Evolutionary conservation across 2,797 vertebrate genomes (phyloP), one percentile per base, ranked within the genome.

Genomic region (Acridotheres tristis): DNA sequence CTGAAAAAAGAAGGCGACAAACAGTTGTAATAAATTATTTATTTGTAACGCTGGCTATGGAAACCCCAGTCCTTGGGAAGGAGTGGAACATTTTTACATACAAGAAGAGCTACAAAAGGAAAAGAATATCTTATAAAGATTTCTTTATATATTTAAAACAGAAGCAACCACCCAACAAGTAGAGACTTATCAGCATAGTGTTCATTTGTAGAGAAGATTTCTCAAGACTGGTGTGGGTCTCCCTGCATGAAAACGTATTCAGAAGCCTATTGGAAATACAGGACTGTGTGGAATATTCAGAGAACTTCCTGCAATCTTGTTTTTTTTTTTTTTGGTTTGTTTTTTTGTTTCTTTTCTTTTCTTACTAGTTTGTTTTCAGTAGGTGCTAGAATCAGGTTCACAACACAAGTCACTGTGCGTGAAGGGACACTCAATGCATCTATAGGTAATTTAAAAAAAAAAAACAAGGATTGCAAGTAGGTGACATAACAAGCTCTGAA

Each of bases 1-100:
- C 99, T 99, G 98, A 99, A 99, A 98, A 99, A 99, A 97, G 99
- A 99, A 98, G 99, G 99, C 50, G 99, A 99, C 98, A 99, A 99
- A 98, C 99, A 99, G 98, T 98, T 99, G 99, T 99, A 99, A 98
- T 96, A 92, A 97, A 97, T 98, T 98, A 98, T 98, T 98, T 98
- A 98, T 98, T 97, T 96, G 97, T 97, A 97, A 97, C 10, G 92
- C 96, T 97, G 97, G 97, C 98, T 98, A 97, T 97, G 96, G 97
- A 98, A 98, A 93, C 96, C 97, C 96, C 96, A 93, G 29, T 95
- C 97, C 97, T 97, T 95, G 96, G 97, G 96, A 90, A 96, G 94
- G 96, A 97, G 89, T 95, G 96, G 97, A 96, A 98, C 96, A 95
- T 98, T 97, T 97, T 97, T 96, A 98, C 98, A 94, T 98, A 97